Evolutionary conservation across 2,797 vertebrate species (phyloP).

Genomic region (Anas capensis): DNA sequence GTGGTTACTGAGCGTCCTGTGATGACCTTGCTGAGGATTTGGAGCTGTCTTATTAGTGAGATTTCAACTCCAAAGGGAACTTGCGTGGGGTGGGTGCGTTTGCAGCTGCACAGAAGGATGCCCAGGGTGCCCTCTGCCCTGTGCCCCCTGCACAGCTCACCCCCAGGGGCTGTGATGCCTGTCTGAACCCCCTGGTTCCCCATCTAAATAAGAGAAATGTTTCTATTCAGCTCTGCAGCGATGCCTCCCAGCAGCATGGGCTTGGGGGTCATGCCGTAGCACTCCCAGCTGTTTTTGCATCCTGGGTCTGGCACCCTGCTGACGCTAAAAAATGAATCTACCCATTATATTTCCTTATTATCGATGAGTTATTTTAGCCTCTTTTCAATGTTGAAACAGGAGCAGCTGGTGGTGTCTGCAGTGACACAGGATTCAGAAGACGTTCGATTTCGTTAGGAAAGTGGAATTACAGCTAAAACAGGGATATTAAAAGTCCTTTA

Average conservation of each 20-base stretch:
- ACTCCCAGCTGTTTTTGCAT: background rate
- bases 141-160: background rate
- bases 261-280: rapidly evolving
- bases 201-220: background rate
- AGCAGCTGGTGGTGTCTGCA: background rate
- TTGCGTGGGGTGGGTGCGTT: background rate
- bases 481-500: background rate
- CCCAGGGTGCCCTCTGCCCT: background rate
- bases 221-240: background rate
- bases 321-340: background rate
- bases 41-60: background rate
- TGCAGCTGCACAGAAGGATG: background rate
- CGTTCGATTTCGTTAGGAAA: background rate
- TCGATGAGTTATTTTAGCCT: background rate
- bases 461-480: background rate
- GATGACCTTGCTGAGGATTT: background rate
- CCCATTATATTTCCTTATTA: background rate
- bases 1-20: background rate
- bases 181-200: background rate
- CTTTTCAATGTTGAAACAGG: background rate
- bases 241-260: background rate
- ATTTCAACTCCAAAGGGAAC: background rate
- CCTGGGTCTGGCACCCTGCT: background rate
- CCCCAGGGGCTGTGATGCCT: background rate
- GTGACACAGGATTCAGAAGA: background rate